Evolutionary conservation across 2,113 vertebrate genomes (phyloP).

Genomic region (Platichthys stellatus): DNA sequence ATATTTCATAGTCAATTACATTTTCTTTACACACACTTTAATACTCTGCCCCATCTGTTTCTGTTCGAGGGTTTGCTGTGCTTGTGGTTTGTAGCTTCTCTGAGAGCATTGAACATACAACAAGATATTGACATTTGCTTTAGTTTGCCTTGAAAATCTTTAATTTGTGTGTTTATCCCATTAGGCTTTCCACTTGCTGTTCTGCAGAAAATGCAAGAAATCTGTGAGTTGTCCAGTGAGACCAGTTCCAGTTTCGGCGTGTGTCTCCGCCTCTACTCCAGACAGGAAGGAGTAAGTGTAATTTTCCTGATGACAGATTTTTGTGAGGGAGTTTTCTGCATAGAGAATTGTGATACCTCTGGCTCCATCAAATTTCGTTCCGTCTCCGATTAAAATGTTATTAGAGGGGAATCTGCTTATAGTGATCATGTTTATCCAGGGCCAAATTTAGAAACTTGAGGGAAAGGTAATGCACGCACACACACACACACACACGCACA

Average conservation of each 20-base stretch:
- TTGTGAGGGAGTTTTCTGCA: background rate
- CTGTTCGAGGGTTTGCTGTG: background rate
- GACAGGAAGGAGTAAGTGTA: conserved; percentile 90
- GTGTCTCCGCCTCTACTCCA: conserved; percentile 89
- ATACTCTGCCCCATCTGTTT: conserved; percentile 6
- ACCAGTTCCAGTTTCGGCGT: conserved; percentile 85
- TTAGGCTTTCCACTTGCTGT: conserved; percentile 83
- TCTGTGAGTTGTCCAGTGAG: conserved; percentile 88
- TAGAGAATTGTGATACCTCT: too few relatives aligned
- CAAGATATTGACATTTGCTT: background rate
- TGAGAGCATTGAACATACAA: background rate
- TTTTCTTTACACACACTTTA: background rate
- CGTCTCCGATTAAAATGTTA: too few relatives aligned
- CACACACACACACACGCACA: too few relatives aligned
- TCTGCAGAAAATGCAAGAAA: conserved; percentile 87
- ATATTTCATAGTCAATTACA: conserved; percentile 20
- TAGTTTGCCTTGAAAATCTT: background rate
- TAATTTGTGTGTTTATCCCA: conserved; percentile 27
- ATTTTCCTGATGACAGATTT: background rate
- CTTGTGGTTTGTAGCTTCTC: background rate
- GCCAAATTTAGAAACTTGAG: too few relatives aligned
- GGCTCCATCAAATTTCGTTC: too few relatives aligned
- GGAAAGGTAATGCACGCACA: too few relatives aligned
- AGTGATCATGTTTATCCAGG: too few relatives aligned
- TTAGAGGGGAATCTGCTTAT: too few relatives aligned